Percentiles rank a stretch among this genome's conserved stretches.
Evolutionary conservation across 2,113 vertebrate species (phyloP).

Genomic region (Hyla sarda): DNA sequence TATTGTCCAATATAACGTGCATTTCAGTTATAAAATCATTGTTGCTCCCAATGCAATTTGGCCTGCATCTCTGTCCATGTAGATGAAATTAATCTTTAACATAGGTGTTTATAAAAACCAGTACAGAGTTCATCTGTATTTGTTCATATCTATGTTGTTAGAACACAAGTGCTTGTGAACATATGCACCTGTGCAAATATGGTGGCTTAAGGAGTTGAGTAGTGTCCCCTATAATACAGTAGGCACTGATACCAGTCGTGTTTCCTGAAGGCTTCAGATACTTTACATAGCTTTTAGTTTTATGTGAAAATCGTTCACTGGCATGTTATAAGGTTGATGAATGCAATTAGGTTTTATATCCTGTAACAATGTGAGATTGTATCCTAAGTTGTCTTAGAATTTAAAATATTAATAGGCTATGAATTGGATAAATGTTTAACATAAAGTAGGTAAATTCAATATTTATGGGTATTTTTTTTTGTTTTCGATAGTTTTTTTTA

Average conservation of each 20-base stretch:
- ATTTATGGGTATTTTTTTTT: no score
- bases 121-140: slow-evolving; percentile 49
- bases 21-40: background rate
- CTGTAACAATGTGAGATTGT: no score
- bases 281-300: background rate
- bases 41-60: background rate
- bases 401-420: no score
- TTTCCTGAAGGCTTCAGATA: background rate
- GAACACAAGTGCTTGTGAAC: slow-evolving; percentile 47
- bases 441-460: no score
- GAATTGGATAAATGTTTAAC: no score
- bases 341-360: no score
- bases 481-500: no score
- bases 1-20: no score
- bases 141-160: slow-evolving; percentile 59
- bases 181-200: slow-evolving; percentile 58
- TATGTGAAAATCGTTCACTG: background rate
- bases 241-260: background rate
- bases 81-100: slow-evolving; percentile 36
- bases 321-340: background rate
- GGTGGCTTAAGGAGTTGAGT: background rate
- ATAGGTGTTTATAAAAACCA: slow-evolving; percentile 31
- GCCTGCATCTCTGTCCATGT: slow-evolving; percentile 20
- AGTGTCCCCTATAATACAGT: background rate
- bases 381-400: no score